phyloP scores from a whole-genome alignment of 2,888 invertebrate species.

The Ctenicera cuprea region DNA sequence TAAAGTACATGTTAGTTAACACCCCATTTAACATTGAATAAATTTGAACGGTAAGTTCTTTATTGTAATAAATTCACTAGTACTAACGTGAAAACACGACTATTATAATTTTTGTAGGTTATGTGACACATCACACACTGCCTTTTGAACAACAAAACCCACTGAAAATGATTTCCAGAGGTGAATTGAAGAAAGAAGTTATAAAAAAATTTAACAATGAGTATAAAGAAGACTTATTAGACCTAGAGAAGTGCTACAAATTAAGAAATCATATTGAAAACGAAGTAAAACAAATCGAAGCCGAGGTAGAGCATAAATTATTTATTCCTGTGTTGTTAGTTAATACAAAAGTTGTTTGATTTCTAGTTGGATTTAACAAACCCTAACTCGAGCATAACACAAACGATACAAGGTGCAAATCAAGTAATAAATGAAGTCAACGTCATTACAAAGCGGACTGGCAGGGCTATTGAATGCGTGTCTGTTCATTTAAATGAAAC shows the following conservation, averaged over 20 bases:
- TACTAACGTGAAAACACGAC: too few relatives aligned
- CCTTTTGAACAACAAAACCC: constrained; percentile 26
- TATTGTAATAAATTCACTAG: neutral
- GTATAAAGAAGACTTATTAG: constrained; percentile 75
- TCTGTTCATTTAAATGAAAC: constrained; percentile 72
- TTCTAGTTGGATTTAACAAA: constrained; percentile 79
- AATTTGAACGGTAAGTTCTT: neutral
- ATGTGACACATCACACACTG: constrained; percentile 53
- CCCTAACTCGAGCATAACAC: constrained; percentile 78
- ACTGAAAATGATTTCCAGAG: constrained; percentile 41
- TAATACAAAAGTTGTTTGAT: neutral
- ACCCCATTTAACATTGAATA: neutral
- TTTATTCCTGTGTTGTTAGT: neutral
- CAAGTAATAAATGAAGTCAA: constrained; percentile 20
- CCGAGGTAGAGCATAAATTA: constrained; percentile 68
- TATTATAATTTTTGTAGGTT: constrained; percentile 49
- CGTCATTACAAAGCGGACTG: constrained; percentile 70
- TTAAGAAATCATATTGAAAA: constrained; percentile 71
- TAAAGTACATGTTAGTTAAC: neutral
- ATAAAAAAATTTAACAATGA: constrained; percentile 63
- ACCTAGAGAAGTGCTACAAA: constrained; percentile 74
- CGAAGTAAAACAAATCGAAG: constrained; percentile 71
- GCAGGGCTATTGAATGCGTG: constrained; percentile 72
- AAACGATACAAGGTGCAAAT: constrained; percentile 65
- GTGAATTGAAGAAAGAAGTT: constrained; percentile 32